Evolutionary conservation across 2,888 invertebrate species (phyloP), one percentile per base, ranked within the genome.

Genomic region (Netelia virgata): DNA sequence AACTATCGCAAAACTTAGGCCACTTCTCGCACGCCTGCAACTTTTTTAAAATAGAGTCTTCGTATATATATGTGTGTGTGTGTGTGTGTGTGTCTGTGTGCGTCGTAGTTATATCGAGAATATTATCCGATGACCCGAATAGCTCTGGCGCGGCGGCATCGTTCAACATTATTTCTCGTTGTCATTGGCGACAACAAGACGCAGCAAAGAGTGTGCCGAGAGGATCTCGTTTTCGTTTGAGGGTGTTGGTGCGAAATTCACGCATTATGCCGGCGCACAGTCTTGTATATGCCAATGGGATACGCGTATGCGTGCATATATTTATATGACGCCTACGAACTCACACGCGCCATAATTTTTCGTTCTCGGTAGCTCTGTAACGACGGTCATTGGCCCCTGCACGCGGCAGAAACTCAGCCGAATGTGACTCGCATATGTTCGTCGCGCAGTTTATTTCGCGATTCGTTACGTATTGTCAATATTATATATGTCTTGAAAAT

Each of bases 371-470:
- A 14, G 75, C 74, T 50, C 72, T 61, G 36, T 53, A 78, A 76
- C 79, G 59, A 79, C 82, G 85, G 85, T 85, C 85, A 75, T 85
- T 82, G 85, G 82, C 85, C 85, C 79, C 82, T 85, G 85, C 85
- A 85, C 85, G 85, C 82, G 78, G 74, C 70, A 69, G 47, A 84
- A 85, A 82, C 18, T 82, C 68, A 53, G 50, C 55, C 82, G 82
- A 85, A 85, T 85, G 82, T 85, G 85, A 78, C 76, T 79, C 85
- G 72, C 85, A 85, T 85, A 85, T 85, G 85, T 85, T 82, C 79
- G 78, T 6, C 36, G 36, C 79, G 82, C 85, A 76, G 66, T 85
- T 79, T 78, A 74, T 76, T 72, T 61, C 63, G 70, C 82, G 75
- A 68, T 6, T 36, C 6, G 36, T 36, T 36, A 36, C 36, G 36